These are phyloP conservation scores for Tetragnatha montana DNA, from an alignment of 2,888 invertebrate species.

Conservation along the genomic window DNA sequence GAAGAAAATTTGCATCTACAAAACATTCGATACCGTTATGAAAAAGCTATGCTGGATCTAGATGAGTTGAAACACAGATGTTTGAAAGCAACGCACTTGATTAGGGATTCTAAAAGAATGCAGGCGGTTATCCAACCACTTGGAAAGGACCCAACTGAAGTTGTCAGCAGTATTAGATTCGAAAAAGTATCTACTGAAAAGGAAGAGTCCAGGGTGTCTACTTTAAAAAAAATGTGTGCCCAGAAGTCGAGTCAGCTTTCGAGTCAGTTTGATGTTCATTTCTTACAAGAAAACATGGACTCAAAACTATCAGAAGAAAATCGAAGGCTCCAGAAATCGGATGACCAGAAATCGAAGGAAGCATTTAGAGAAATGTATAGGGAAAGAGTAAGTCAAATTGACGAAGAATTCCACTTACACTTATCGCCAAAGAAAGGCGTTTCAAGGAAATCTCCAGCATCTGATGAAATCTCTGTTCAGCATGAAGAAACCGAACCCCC, in stretches of 20 bases:
- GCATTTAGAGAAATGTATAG: background rate
- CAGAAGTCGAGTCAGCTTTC: too few relatives aligned
- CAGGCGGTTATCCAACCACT: too few relatives aligned
- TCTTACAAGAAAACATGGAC: background rate
- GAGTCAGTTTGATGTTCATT: background rate
- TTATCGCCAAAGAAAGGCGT: background rate
- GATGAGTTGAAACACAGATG: background rate
- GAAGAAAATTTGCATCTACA: too few relatives aligned
- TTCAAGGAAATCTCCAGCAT: too few relatives aligned
- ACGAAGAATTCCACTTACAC: background rate
- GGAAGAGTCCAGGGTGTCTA: too few relatives aligned
- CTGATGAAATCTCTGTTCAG: too few relatives aligned
- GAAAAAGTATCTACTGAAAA: too few relatives aligned
- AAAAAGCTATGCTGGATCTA: background rate
- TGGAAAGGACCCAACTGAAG: too few relatives aligned
- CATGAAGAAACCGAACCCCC: too few relatives aligned
- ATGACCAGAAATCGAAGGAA: background rate
- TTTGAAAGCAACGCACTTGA: background rate
- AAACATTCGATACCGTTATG: background rate
- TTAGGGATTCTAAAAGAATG: too few relatives aligned
- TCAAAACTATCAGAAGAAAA: background rate
- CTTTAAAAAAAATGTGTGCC: too few relatives aligned
- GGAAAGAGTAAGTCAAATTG: constrained; percentile 20
- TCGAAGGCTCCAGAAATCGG: background rate
- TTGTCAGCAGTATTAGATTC: too few relatives aligned